Percentiles rank a stretch among this genome's conserved stretches.
Evolutionary conservation across 2,888 invertebrate genomes (phyloP).

Genomic region (Crematogaster levior): DNA sequence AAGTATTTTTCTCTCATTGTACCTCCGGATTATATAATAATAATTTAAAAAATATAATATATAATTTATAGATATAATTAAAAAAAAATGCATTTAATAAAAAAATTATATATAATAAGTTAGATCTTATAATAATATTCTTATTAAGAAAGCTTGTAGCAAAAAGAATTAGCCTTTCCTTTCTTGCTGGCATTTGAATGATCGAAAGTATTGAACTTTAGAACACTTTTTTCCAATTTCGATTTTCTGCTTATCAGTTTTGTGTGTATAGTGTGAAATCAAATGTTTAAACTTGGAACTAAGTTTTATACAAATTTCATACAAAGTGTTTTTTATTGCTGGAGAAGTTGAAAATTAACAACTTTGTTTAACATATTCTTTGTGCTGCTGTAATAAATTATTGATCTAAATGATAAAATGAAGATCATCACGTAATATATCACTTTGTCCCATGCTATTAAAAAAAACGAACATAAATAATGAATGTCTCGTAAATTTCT

Average conservation of each 20-base stretch:
- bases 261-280: constrained; percentile 24
- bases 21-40: too few relatives aligned
- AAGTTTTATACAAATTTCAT: constrained; percentile 16
- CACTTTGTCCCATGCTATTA: not conserved
- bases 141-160: not conserved
- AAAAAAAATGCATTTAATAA: not conserved
- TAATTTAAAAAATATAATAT: too few relatives aligned
- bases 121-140: not conserved
- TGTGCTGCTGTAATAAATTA: not conserved
- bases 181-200: not conserved
- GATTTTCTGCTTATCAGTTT: constrained; percentile 9
- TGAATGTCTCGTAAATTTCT: not conserved
- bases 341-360: not conserved
- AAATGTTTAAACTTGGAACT: constrained; percentile 40
- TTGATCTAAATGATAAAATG: not conserved
- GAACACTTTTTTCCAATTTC: not conserved
- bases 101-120: not conserved
- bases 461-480: not conserved
- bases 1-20: constrained; percentile 22
- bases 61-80: too few relatives aligned
- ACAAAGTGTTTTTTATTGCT: not conserved
- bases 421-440: not conserved
- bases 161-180: not conserved
- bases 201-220: not conserved
- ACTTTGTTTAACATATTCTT: not conserved